phyloP scores from a whole-genome alignment of 2,113 vertebrate species.

The Enhydra lutris region DNA sequence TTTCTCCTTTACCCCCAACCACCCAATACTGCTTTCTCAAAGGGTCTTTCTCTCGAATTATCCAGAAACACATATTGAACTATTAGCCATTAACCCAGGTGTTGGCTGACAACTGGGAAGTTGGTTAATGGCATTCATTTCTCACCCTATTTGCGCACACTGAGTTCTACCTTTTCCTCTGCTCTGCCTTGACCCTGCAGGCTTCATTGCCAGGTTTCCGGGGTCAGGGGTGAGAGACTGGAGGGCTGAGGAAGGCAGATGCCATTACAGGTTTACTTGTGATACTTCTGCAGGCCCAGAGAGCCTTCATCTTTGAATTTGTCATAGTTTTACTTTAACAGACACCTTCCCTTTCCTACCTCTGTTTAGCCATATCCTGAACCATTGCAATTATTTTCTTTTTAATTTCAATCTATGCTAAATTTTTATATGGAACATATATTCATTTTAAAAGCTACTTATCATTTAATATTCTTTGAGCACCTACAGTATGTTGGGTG shows the following conservation, averaged over 20 bases:
- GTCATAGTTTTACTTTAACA: neutral
- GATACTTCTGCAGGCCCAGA: no score
- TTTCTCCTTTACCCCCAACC: neutral
- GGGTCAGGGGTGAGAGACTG: neutral
- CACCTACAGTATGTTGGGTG: neutral
- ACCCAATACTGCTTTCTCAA: neutral
- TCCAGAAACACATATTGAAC: neutral
- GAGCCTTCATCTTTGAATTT: neutral
- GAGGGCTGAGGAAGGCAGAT: no score
- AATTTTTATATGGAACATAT: neutral
- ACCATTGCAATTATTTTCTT: neutral
- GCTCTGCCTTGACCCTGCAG: neutral
- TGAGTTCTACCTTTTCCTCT: neutral
- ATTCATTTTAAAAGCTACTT: neutral
- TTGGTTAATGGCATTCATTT: neutral
- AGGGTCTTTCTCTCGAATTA: neutral
- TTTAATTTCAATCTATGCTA: neutral
- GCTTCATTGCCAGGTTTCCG: neutral
- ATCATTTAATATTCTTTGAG: neutral
- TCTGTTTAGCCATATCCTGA: neutral
- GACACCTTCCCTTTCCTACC: neutral
- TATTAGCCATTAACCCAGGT: neutral
- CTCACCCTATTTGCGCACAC: neutral
- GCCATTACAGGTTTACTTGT: neutral
- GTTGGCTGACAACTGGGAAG: neutral